A percentile compares a stretch with the other conserved stretches of the same genome.
Evolutionary conservation across 2,888 invertebrate genomes (phyloP).

Genomic region (Acanthosepion lycidas): DNA sequence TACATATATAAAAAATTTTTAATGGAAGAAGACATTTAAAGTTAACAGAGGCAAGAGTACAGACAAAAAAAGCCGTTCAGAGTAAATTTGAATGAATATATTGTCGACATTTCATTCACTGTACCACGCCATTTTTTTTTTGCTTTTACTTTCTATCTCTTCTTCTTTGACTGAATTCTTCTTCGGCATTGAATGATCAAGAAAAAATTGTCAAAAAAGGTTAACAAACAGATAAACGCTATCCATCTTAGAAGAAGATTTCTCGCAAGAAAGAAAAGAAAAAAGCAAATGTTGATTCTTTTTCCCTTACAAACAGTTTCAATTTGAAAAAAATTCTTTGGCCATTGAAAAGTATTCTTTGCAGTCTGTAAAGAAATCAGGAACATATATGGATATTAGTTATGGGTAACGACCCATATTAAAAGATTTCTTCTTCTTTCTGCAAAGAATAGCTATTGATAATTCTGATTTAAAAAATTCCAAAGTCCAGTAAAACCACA

Average conservation of each 20-base stretch:
- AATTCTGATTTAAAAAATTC: no score
- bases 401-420: no score
- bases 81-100: background rate
- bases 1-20: no score
- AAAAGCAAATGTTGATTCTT: no score
- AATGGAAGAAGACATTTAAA: background rate
- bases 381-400: no score
- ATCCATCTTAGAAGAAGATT: background rate
- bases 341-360: no score
- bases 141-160: background rate
- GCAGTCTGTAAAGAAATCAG: no score
- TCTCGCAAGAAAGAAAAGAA: background rate
- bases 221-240: background rate
- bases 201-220: background rate
- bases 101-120: background rate
- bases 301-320: no score
- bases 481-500: no score
- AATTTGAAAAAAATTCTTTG: no score
- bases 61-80: background rate
- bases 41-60: background rate
- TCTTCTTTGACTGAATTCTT: background rate
- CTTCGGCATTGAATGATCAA: background rate
- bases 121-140: background rate
- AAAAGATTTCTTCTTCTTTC: no score
- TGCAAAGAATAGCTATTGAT: no score